Percentiles rank a stretch among this genome's conserved stretches.
These are phyloP conservation scores for Gastrophryne carolinensis DNA, from an alignment of 2,797 vertebrate species.

Conservation along the genomic window DNA sequence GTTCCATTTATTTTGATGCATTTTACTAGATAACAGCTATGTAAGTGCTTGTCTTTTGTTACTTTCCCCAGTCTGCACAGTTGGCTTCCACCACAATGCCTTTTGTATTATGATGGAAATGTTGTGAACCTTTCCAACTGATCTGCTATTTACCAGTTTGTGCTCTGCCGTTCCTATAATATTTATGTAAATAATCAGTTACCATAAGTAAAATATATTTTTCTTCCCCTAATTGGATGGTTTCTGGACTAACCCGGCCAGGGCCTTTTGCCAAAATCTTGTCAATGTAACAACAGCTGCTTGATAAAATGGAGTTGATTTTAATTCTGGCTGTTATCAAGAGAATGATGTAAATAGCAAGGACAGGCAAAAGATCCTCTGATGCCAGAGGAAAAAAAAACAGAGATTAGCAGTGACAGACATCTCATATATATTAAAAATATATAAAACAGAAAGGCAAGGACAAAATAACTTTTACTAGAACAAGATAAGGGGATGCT, in stretches of 20 bases:
- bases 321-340: slow-evolving; percentile 53
- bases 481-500: slow-evolving; percentile 19
- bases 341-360: slow-evolving; percentile 56
- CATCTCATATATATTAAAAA: slow-evolving; percentile 44
- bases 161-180: slow-evolving; percentile 6
- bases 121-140: background rate
- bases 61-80: background rate
- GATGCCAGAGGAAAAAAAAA: slow-evolving; percentile 50
- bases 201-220: slow-evolving; percentile 10
- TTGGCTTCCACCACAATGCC: background rate
- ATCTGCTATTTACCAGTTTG: background rate
- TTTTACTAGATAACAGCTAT: background rate
- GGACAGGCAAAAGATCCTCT: slow-evolving; percentile 61
- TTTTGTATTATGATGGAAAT: slow-evolving; percentile 24
- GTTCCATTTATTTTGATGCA: background rate
- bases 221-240: slow-evolving; percentile 10
- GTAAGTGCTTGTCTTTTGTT: background rate
- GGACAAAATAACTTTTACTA: slow-evolving; percentile 33
- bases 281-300: slow-evolving; percentile 61
- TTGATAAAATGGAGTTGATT: slow-evolving; percentile 37
- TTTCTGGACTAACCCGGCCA: slow-evolving; percentile 20
- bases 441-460: slow-evolving; percentile 11
- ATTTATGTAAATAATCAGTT: background rate
- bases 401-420: slow-evolving; percentile 42
- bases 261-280: slow-evolving; percentile 32